Evolutionary conservation across 2,113 vertebrate species (phyloP).

Genomic region (Capreolus pygargus): DNA sequence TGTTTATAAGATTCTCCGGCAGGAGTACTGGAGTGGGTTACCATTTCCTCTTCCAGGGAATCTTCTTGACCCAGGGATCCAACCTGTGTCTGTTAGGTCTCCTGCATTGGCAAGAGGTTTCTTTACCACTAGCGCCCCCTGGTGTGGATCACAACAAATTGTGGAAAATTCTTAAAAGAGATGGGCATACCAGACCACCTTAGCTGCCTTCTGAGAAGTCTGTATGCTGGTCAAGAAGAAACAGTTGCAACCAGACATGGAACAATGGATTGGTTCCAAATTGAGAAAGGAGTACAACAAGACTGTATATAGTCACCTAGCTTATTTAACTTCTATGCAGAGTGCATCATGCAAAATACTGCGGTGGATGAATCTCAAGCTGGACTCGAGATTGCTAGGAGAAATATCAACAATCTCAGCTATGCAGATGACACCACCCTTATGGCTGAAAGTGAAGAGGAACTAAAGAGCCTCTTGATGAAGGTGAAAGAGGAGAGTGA

Average conservation of each 20-base stretch:
- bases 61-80: background rate
- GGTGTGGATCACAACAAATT: background rate
- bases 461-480: background rate
- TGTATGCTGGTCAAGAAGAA: background rate
- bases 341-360: background rate
- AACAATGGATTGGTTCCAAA: background rate
- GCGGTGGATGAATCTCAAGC: background rate
- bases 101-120: background rate
- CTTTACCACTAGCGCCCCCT: background rate
- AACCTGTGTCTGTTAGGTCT: background rate
- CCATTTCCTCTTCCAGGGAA: background rate
- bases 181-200: background rate
- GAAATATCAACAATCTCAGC: background rate
- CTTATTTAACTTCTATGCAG: background rate
- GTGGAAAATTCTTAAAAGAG: background rate
- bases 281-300: background rate
- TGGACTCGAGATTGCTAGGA: background rate
- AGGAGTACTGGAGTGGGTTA: fast-evolving
- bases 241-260: background rate
- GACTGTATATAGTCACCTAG: background rate
- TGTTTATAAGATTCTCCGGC: background rate
- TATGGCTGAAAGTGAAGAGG: background rate
- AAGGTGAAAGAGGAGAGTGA: background rate
- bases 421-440: background rate
- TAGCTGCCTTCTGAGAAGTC: background rate